Evolutionary conservation across 2,797 vertebrate species (phyloP).

Genomic region (Squalus acanthias): DNA sequence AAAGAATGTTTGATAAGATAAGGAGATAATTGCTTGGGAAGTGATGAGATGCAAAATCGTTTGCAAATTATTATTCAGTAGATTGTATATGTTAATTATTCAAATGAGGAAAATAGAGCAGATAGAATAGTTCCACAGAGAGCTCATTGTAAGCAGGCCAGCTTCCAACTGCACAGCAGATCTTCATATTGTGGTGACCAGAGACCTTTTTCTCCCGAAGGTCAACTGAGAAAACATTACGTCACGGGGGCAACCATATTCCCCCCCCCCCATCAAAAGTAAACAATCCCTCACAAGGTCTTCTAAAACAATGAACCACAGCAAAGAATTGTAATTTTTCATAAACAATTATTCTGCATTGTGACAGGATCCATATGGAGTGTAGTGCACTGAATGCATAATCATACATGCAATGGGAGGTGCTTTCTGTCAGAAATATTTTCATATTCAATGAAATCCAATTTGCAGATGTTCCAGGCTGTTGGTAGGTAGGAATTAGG

Average conservation of each 20-base stretch:
- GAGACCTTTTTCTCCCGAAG: background rate
- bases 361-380: background rate
- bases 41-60: background rate
- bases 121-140: background rate
- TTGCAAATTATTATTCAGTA: background rate
- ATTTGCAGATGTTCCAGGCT: background rate
- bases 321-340: background rate
- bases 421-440: background rate
- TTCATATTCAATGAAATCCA: background rate
- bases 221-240: background rate
- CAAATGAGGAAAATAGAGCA: background rate
- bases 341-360: background rate
- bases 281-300: background rate
- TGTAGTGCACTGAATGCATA: background rate
- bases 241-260: background rate
- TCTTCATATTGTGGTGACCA: background rate
- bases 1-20: background rate
- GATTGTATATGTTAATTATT: slow-evolving; percentile 7
- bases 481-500: background rate
- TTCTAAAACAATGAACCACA: background rate
- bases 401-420: background rate
- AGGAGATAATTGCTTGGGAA: background rate
- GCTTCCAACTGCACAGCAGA: background rate
- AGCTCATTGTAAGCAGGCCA: background rate
- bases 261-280: background rate